Conservation (phyloP, 2,113 vertebrate species). For the Rutilus rutilus region DNA sequence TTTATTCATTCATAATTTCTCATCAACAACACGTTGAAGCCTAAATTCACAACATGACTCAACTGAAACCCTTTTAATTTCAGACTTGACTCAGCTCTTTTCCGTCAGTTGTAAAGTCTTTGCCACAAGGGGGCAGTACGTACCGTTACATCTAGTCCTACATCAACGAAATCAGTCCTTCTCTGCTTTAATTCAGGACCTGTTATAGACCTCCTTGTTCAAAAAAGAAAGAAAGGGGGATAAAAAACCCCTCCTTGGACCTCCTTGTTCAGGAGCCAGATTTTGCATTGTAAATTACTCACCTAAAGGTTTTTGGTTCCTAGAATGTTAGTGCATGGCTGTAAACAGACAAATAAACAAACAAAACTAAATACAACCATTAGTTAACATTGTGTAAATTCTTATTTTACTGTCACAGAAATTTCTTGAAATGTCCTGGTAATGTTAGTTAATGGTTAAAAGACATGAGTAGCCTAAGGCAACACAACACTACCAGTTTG, state of each 20-base stretch:
- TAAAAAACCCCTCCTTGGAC: too few relatives aligned
- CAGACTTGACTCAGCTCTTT: background rate
- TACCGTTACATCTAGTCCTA: background rate
- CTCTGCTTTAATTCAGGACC: background rate
- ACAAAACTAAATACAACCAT: background rate
- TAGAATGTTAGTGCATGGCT: background rate
- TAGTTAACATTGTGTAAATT: background rate
- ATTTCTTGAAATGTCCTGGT: background rate
- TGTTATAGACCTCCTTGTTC: background rate
- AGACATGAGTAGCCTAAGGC: too few relatives aligned
- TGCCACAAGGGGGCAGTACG: background rate
- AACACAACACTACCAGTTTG: background rate
- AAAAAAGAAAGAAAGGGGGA: too few relatives aligned
- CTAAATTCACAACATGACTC: constrained; percentile 26
- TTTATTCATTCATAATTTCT: constrained; percentile 17
- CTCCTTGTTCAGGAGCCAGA: background rate
- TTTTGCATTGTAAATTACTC: background rate
- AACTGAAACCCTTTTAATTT: background rate
- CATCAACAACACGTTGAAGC: background rate
- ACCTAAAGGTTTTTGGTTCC: background rate
- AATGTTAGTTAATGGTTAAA: background rate
- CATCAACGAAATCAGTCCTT: background rate
- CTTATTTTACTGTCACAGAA: background rate
- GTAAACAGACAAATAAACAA: background rate
- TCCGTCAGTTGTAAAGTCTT: background rate